Conservation (phyloP, 2,113 vertebrate species). For the Halichoeres trimaculatus region DNA sequence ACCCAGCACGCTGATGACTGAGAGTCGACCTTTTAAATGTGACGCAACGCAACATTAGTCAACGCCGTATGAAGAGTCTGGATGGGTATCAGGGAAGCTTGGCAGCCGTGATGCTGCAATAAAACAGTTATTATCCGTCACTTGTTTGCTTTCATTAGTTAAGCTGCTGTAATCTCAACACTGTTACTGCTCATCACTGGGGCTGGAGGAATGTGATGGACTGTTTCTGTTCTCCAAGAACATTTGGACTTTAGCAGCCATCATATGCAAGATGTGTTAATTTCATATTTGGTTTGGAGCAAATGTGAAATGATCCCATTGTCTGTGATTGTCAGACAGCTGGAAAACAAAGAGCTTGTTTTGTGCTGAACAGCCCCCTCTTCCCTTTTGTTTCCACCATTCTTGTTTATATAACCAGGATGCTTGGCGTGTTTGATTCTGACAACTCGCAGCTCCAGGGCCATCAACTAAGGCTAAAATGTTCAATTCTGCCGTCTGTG, state of each 20-base stretch:
- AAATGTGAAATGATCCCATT: constrained; percentile 19
- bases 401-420: constrained; percentile 45
- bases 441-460: constrained; percentile 52
- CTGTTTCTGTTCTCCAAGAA: constrained; percentile 1
- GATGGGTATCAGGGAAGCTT: constrained; percentile 37
- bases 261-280: constrained; percentile 9
- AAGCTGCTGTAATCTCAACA: neutral
- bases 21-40: constrained; percentile 65
- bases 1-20: constrained; percentile 45
- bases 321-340: constrained; percentile 17
- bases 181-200: neutral
- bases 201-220: neutral
- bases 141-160: constrained; percentile 1
- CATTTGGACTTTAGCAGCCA: neutral
- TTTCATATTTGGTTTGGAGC: constrained; percentile 26
- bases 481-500: constrained; percentile 43
- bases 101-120: constrained; percentile 1
- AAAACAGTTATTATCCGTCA: neutral
- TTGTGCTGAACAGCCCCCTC: constrained; percentile 17
- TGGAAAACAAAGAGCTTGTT: constrained; percentile 20
- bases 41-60: constrained; percentile 49
- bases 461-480: constrained; percentile 50
- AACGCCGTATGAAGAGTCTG: constrained; percentile 15
- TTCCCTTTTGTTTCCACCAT: constrained; percentile 36
- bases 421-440: constrained; percentile 48